Conservation (phyloP, 2,888 invertebrate species). For the Spisula solida region DNA sequence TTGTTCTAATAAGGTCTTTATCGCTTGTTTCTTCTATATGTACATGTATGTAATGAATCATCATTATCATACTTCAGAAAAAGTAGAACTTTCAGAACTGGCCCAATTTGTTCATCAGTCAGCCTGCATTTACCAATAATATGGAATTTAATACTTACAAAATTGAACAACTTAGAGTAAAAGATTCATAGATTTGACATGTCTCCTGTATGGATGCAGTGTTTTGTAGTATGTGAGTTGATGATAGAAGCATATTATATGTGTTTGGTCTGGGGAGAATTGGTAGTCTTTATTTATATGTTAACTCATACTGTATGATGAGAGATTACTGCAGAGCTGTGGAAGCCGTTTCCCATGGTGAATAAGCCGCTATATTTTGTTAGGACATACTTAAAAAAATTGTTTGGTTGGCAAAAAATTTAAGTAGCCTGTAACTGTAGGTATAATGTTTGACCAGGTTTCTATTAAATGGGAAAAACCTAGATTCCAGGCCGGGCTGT, state of each 20-base stretch:
- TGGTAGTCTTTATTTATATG: background rate
- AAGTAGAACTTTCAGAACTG: too few relatives aligned
- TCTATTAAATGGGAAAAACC: too few relatives aligned
- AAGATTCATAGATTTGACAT: background rate
- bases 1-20: too few relatives aligned
- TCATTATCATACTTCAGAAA: too few relatives aligned
- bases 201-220: background rate
- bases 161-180: background rate
- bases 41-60: too few relatives aligned
- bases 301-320: slow-evolving; percentile 8
- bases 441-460: too few relatives aligned
- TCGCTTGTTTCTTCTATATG: too few relatives aligned
- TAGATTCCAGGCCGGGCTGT: too few relatives aligned
- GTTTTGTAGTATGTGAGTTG: background rate
- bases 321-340: background rate
- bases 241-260: background rate
- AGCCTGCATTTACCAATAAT: too few relatives aligned
- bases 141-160: too few relatives aligned
- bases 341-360: background rate
- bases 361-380: background rate
- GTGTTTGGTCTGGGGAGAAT: background rate
- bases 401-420: background rate
- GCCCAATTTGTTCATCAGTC: too few relatives aligned
- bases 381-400: background rate
- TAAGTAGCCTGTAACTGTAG: background rate